Evolutionary conservation across 2,797 vertebrate genomes (phyloP), one percentile per base, ranked within the genome.

Genomic region (Gastrophryne carolinensis): DNA sequence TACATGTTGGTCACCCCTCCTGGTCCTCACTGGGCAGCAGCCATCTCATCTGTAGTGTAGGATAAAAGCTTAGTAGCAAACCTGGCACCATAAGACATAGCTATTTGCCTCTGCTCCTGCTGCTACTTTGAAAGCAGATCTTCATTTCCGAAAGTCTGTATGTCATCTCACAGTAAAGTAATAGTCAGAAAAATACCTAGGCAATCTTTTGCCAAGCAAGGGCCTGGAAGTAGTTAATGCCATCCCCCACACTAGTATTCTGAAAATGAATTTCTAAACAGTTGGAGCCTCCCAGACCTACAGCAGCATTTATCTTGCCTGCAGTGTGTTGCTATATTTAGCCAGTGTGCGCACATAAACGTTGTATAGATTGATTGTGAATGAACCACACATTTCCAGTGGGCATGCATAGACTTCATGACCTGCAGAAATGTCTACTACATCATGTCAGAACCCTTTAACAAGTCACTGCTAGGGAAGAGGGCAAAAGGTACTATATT

Each of bases 241-340:
- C 63, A 4, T 62, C 19, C 50, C 53, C 34, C 62, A 34, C 19
- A 74, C 15, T 69, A 68, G 10, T 1, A 56, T 34, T 73, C 68
- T 54, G 27, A 71, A 76, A 63, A 52, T 21, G 50, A 64, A 77
- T 77, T 77, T 63, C 47, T 71, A 77, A 64, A 67, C 68, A 73
- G 63, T 73, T 69, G 57, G 72, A 82, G 81, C 61, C 79, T 80
- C 52, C 32, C 53, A 56, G 78, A 72, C 30, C 74, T 8, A 0
- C 23, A 21, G 44, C 79, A 24, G 73, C 27, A 8, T 2, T 35
- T 30, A 66, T 80, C 79, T 69, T 63, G 80, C 77, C 82, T 83
- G 80, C 82, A 84, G 82, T 47, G 12, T 9, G 49, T 58, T 6
- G 39, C 82, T 83, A 83, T 82, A 83, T 83, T 81, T 78, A 84